These are phyloP conservation scores for Dryobates pubescens DNA, from an alignment of 2,797 vertebrate species.

Conservation along the genomic window DNA sequence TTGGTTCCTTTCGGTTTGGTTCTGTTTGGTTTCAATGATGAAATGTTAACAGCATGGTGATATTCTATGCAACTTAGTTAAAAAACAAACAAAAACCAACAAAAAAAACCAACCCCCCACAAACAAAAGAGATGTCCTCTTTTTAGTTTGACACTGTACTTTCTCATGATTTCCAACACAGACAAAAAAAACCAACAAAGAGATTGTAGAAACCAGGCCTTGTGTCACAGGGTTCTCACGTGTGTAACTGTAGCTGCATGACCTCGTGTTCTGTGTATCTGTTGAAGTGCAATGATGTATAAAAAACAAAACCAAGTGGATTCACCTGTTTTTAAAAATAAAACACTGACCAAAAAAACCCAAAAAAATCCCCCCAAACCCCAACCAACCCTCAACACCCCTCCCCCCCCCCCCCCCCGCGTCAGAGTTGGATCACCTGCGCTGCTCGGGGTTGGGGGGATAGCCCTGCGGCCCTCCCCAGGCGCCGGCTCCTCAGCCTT, in stretches of 20 bases:
- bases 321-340: slow-evolving; percentile 98
- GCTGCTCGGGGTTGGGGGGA: not conserved
- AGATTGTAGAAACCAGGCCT: slow-evolving; percentile 88
- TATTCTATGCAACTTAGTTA: slow-evolving; percentile 98
- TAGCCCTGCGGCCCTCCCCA: rapidly evolving
- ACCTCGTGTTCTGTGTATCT: slow-evolving; percentile 92
- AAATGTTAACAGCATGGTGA: slow-evolving; percentile 95
- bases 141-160: slow-evolving; percentile 86
- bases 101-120: not conserved
- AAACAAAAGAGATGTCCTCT: not conserved
- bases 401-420: too few species aligned
- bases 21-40: slow-evolving; percentile 79
- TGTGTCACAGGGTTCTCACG: slow-evolving; percentile 80
- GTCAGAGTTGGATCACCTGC: not conserved
- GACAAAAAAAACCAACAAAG: slow-evolving; percentile 26
- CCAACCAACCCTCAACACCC: too few species aligned
- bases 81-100: not conserved
- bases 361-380: not conserved
- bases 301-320: slow-evolving; percentile 77
- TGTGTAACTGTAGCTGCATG: slow-evolving; percentile 97
- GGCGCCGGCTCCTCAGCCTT: slow-evolving; percentile 69
- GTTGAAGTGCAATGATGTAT: slow-evolving; percentile 93
- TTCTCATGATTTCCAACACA: slow-evolving; percentile 83
- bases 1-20: too few species aligned
- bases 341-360: slow-evolving; percentile 80